A percentile compares a stretch with the other conserved stretches of the same genome.
These are phyloP conservation scores for Gymnoscopelus microlampas DNA, from an alignment of 2,797 vertebrate genomes.

Conservation along the genomic window DNA sequence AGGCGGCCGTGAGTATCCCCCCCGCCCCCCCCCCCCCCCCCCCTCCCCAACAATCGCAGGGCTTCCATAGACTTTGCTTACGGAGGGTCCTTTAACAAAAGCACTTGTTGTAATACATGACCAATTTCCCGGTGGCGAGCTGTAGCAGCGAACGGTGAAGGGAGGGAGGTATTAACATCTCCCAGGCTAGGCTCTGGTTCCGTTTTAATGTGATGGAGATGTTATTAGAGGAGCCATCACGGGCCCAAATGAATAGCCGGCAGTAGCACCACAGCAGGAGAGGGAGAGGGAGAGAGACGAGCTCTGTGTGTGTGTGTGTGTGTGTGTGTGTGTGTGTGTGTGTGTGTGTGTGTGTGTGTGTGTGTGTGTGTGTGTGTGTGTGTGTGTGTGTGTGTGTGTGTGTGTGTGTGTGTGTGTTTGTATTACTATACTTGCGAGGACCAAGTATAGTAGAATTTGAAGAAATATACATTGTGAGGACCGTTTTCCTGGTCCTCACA, in stretches of 20 bases:
- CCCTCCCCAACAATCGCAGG: not conserved
- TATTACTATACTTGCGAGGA: too few relatives aligned
- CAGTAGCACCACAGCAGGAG: slow-evolving; percentile 38
- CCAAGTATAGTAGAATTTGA: too few relatives aligned
- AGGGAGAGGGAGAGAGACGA: slow-evolving; percentile 59
- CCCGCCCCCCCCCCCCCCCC: not conserved
- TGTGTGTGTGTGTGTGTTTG: too few relatives aligned
- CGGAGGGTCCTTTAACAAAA: slow-evolving; percentile 62
- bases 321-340: not conserved
- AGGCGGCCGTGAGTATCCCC: slow-evolving; percentile 66
- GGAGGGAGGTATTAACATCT: slow-evolving; percentile 71
- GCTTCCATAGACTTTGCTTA: slow-evolving; percentile 59
- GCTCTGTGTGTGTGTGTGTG: not conserved
- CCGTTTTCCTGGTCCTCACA: too few relatives aligned
- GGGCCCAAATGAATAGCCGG: slow-evolving; percentile 71
- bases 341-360: not conserved
- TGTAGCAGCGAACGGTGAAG: slow-evolving; percentile 10
- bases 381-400: not conserved
- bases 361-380: not conserved
- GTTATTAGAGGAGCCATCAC: slow-evolving; percentile 74
- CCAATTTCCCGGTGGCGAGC: slow-evolving; percentile 62
- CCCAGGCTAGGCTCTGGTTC: slow-evolving; percentile 56
- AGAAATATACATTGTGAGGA: too few relatives aligned
- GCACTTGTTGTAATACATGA: slow-evolving; percentile 79
- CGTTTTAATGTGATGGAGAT: slow-evolving; percentile 75